A percentile compares a stretch with the other conserved stretches of the same genome.
Evolutionary conservation across 2,113 vertebrate genomes (phyloP).

Genomic region (Lampris incognitus): DNA sequence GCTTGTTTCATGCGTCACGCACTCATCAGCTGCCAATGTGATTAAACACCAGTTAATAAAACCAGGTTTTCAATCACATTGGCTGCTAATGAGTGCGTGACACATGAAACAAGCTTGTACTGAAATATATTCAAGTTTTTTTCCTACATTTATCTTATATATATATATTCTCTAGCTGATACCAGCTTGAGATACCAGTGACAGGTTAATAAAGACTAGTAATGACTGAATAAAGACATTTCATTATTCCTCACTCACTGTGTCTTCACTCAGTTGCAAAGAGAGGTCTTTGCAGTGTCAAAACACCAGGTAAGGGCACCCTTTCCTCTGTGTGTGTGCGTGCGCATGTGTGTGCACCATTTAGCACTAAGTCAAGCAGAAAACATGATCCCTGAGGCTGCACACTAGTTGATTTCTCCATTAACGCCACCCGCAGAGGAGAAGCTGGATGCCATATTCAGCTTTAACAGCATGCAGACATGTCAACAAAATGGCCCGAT

Average conservation of each 20-base stretch:
- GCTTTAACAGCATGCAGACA: slow-evolving; percentile 45
- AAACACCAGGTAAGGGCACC: slow-evolving; percentile 44
- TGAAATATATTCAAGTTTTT: too few relatives aligned
- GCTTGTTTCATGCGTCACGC: too few relatives aligned
- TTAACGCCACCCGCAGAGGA: slow-evolving; percentile 31
- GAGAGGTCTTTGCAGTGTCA: slow-evolving; percentile 41
- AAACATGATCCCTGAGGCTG: slow-evolving; percentile 62
- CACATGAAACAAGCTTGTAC: too few relatives aligned
- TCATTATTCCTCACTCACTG: slow-evolving; percentile 19
- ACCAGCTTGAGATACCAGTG: slow-evolving; percentile 7
- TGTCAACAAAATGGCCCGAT: slow-evolving; percentile 14
- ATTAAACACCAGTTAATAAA: too few relatives aligned
- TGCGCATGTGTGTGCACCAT: slow-evolving; percentile 56
- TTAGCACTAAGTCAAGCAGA: slow-evolving; percentile 69
- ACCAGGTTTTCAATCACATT: not conserved
- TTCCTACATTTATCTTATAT: too few relatives aligned
- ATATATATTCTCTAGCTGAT: too few relatives aligned
- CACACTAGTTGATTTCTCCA: slow-evolving; percentile 29
- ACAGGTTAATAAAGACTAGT: slow-evolving; percentile 10
- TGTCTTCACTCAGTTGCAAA: slow-evolving; percentile 35
- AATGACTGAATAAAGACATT: slow-evolving; percentile 20
- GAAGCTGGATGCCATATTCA: slow-evolving; percentile 35
- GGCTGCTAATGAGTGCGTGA: too few relatives aligned
- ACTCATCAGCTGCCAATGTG: too few relatives aligned
- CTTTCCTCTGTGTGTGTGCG: slow-evolving; percentile 53